phyloP scores from a whole-genome alignment of 2,888 invertebrate genomes.

The Oasisia sp. region DNA sequence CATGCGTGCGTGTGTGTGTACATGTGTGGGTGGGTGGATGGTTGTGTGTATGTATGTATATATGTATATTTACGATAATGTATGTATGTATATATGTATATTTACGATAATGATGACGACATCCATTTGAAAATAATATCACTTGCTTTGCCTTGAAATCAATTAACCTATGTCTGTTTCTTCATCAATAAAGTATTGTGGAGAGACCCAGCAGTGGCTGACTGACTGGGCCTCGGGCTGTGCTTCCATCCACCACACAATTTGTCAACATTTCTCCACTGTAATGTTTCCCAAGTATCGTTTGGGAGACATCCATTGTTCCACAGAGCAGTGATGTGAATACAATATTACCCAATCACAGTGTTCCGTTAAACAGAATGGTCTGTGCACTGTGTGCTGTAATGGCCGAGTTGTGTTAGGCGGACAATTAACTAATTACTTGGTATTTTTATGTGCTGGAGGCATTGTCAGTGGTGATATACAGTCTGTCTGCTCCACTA shows the following conservation, averaged over 20 bases:
- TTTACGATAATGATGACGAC: no score
- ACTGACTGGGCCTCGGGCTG: not conserved
- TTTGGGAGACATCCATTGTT: not conserved
- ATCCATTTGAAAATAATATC: not conserved
- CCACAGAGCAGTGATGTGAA: not conserved
- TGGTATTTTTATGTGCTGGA: not conserved
- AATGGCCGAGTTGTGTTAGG: not conserved
- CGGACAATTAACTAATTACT: not conserved
- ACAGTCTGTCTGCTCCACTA: not conserved
- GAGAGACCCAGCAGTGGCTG: not conserved
- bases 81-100: not conserved
- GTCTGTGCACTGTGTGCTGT: not conserved
- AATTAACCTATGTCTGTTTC: not conserved
- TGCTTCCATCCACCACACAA: not conserved
- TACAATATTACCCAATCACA: not conserved
- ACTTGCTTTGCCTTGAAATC: not conserved
- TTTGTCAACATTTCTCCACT: not conserved
- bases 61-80: no score
- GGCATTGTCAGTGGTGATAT: not conserved
- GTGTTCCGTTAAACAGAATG: not conserved
- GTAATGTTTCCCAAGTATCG: not conserved
- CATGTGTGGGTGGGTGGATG: no score
- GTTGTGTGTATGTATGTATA: not conserved
- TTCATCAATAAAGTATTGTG: not conserved
- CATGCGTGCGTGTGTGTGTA: no score